phyloP scores from a whole-genome alignment of 2,797 vertebrate genomes.

The Notolepis coatsorum region DNA sequence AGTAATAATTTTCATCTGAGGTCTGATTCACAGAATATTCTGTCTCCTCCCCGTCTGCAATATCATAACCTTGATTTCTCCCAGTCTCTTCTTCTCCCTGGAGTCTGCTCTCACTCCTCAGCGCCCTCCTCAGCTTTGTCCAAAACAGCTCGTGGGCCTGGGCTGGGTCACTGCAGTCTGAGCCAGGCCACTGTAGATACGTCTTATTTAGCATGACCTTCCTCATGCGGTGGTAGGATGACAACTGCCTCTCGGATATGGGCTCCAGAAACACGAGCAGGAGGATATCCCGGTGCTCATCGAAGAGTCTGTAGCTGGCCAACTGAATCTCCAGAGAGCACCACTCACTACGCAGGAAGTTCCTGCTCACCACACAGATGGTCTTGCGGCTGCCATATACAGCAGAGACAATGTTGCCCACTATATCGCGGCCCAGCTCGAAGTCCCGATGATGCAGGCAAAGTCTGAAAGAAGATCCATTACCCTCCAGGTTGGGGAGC shows the following conservation, averaged over 20 bases:
- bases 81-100: conserved; percentile 36
- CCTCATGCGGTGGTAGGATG: conserved; percentile 87
- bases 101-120: conserved; percentile 67
- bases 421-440: conserved; percentile 78
- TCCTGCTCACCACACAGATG: conserved; percentile 86
- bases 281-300: conserved; percentile 87
- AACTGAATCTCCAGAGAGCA: conserved; percentile 90
- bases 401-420: conserved; percentile 88
- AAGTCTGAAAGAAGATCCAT: conserved; percentile 74
- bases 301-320: conserved; percentile 89
- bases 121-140: conserved; percentile 80
- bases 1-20: conserved; percentile 52
- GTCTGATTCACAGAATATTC: conserved; percentile 35
- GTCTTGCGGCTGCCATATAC: conserved; percentile 89
- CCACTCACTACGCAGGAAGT: conserved; percentile 90
- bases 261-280: conserved; percentile 87
- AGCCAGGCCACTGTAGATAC: conserved; percentile 86
- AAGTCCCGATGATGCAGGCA: conserved; percentile 85
- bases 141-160: conserved; percentile 86
- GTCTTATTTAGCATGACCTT: conserved; percentile 90
- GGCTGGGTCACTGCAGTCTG: conserved; percentile 68
- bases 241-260: conserved; percentile 82
- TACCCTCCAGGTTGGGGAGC: conserved; percentile 78
- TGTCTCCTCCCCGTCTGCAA: conserved; percentile 11
- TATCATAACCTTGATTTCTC: neutral